Percentiles rank a stretch among this genome's conserved stretches.
phyloP scores from a whole-genome alignment of 2,113 vertebrate species.

The Notothenia coriiceps region DNA sequence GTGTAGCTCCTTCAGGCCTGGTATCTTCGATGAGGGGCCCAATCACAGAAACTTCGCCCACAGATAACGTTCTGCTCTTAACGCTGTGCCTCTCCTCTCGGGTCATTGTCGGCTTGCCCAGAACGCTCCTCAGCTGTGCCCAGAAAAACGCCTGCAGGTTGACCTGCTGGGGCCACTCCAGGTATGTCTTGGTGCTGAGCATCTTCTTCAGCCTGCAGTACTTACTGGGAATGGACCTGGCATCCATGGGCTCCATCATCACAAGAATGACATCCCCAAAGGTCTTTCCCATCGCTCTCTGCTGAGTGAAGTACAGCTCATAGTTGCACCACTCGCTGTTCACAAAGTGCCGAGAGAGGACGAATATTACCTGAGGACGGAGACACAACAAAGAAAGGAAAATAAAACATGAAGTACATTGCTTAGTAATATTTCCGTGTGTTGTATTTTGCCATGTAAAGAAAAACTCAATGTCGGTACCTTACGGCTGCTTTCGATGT shows the following conservation, averaged over 20 bases:
- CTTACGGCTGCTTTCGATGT: constrained; percentile 89
- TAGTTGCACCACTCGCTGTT: constrained; percentile 94
- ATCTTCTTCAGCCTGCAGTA: constrained; percentile 88
- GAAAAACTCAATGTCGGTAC: constrained; percentile 43
- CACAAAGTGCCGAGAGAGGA: constrained; percentile 87
- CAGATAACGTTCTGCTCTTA: constrained; percentile 48
- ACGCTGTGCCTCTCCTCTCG: constrained; percentile 34
- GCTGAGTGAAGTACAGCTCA: constrained; percentile 91
- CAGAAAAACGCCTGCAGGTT: constrained; percentile 87
- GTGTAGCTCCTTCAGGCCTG: neutral
- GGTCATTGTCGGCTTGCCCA: constrained; percentile 76
- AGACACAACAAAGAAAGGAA: constrained; percentile 8
- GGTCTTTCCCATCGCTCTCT: constrained; percentile 85
- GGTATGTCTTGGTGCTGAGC: constrained; percentile 86
- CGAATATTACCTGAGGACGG: constrained; percentile 83
- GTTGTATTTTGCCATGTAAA: neutral
- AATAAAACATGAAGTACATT: neutral
- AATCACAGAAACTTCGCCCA: constrained; percentile 33
- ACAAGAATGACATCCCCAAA: constrained; percentile 87
- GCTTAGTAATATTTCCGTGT: neutral
- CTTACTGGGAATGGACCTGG: constrained; percentile 83
- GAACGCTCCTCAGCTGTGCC: constrained; percentile 84
- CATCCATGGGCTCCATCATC: constrained; percentile 86
- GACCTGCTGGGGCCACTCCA: constrained; percentile 88
- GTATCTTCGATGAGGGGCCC: constrained; percentile 32